phyloP scores from a whole-genome alignment of 1,140 invertebrate species.

The Drosophila lini region DNA sequence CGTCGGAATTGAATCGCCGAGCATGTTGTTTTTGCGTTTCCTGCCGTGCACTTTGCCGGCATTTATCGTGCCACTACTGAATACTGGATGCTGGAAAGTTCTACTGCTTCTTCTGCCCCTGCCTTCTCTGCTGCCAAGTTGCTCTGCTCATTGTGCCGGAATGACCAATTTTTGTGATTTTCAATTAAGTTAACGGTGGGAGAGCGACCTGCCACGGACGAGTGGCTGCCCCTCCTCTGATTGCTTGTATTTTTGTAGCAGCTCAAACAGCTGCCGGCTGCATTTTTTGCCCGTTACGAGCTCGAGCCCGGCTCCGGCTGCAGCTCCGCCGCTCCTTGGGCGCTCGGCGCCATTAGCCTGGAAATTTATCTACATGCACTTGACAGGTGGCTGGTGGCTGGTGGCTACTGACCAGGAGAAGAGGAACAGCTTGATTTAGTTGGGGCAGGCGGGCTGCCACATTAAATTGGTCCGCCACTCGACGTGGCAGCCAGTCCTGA shows the following conservation, averaged over 20 bases:
- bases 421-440: constrained; percentile 64
- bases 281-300: constrained; percentile 40
- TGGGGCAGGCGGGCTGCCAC: constrained; percentile 51
- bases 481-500: constrained; percentile 44
- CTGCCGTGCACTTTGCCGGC: constrained; percentile 58
- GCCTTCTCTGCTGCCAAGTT: constrained; percentile 53
- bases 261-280: constrained; percentile 68
- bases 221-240: constrained; percentile 27
- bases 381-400: constrained; percentile 67
- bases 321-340: constrained; percentile 44
- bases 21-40: constrained; percentile 42
- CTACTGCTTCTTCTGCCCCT: neutral
- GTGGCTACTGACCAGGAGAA: constrained; percentile 10
- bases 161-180: constrained; percentile 83
- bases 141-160: constrained; percentile 75
- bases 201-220: constrained; percentile 21
- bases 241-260: constrained; percentile 60
- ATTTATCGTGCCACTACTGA: constrained; percentile 54
- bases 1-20: constrained; percentile 53
- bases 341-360: constrained; percentile 69
- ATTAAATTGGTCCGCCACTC: constrained; percentile 72
- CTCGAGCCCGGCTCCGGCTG: constrained; percentile 6
- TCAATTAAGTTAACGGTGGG: constrained; percentile 77
- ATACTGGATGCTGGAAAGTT: neutral
- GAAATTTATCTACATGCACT: constrained; percentile 80